These are phyloP conservation scores for Paramisgurnus dabryanus DNA, from an alignment of 2,113 vertebrate species.

Conservation along the genomic window DNA sequence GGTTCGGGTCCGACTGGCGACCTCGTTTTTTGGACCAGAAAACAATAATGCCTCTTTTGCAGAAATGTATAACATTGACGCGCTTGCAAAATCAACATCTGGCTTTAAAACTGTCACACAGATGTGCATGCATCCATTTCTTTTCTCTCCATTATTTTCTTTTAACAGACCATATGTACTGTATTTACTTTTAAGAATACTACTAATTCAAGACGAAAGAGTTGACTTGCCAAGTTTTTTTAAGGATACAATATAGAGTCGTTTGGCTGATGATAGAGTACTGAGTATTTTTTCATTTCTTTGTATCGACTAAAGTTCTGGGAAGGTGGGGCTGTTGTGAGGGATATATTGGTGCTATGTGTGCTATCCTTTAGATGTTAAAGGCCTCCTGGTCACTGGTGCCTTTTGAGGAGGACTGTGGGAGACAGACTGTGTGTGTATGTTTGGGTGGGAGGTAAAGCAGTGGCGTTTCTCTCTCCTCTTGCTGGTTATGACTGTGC, in stretches of 20 bases:
- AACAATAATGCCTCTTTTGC: slow-evolving; percentile 13
- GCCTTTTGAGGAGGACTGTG: slow-evolving; percentile 42
- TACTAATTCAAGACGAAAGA: slow-evolving; percentile 60
- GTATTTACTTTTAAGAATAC: slow-evolving; percentile 49
- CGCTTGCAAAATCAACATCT: slow-evolving; percentile 25
- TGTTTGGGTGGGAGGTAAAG: neutral
- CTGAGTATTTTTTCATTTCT: slow-evolving; percentile 53
- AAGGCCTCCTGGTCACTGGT: slow-evolving; percentile 42
- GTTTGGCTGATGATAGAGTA: slow-evolving; percentile 40
- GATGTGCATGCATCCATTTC: slow-evolving; percentile 34
- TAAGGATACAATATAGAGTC: slow-evolving; percentile 46
- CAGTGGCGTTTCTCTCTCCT: slow-evolving; percentile 14
- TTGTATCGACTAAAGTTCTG: slow-evolving; percentile 51
- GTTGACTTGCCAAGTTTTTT: slow-evolving; percentile 56
- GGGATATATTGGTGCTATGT: slow-evolving; percentile 53
- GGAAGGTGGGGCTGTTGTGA: slow-evolving; percentile 20
- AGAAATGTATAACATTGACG: slow-evolving; percentile 34
- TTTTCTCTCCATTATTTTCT: slow-evolving; percentile 18
- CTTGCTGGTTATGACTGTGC: slow-evolving; percentile 34
- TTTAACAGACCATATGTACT: slow-evolving; percentile 50
- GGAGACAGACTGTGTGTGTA: slow-evolving; percentile 14
- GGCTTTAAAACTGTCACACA: slow-evolving; percentile 19
- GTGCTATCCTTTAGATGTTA: slow-evolving; percentile 45
- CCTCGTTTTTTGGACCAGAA: slow-evolving; percentile 27
- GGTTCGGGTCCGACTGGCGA: slow-evolving; percentile 3